Base-by-base conservation (phyloP, 1,140 invertebrate species). In the Neodiprion pinetum region DNA sequence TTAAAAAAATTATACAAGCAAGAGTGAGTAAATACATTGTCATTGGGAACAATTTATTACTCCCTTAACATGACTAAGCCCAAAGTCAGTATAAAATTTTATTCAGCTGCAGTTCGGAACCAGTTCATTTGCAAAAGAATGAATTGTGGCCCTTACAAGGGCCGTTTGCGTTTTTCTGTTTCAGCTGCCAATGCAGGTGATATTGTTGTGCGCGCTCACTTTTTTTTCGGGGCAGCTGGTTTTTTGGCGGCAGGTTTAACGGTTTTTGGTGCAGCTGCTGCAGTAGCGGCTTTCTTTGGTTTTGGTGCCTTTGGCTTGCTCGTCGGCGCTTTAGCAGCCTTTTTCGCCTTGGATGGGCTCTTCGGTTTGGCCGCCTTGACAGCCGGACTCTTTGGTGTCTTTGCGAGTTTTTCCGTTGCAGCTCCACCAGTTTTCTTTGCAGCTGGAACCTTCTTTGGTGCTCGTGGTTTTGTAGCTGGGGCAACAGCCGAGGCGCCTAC, bases 401-500 rank as follows among this genome's bases (percentile, higher is more conserved):
- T 61, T 68, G 75, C 74, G 21, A 72, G 78, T 61, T 76, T 75
- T n/a, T 77, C 72, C 10, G 68, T 72, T 14, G 49, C 53, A 9
- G 67, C 14, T 48, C 49, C 53, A 0, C 74, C 69, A 9, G 75
- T 9, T 21, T 78, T 76, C 50, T 79, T 79, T 40, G 76, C 75
- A 7, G 74, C 75, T 49, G 77, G 74, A 17, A 71, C 71, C 61
- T 79, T 79, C 68, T 77, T 77, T 28, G 23, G 72, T 14, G 71
- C 74, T 0, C 75, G 75, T 0, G 75, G 75, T 40, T 77, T 77
- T 1, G 75, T 79, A 5, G 77, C 75, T 7, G 73, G n/a, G 10
- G 74, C 73, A 71, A 79, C 82, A 65, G 79, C 76, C 17, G 75
- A 74, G 17, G 74, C 72, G 11, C 75, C 70, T 65, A 80, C 70